These are phyloP conservation scores for Rutpela maculata DNA, from an alignment of 2,888 invertebrate genomes.

Conservation along the genomic window DNA sequence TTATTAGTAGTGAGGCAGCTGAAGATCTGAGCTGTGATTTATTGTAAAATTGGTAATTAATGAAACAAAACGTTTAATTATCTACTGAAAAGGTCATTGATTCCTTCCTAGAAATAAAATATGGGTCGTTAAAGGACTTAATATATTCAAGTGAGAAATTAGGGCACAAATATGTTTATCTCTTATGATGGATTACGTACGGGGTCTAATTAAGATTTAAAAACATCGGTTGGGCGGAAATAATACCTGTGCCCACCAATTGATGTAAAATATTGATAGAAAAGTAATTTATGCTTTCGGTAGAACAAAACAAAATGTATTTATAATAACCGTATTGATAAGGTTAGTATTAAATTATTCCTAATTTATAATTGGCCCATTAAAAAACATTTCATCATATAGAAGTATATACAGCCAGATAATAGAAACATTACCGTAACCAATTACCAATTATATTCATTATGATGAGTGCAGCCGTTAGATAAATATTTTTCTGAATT, in stretches of 20 bases:
- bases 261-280: constrained; percentile 50
- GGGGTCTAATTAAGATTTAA: constrained; percentile 55
- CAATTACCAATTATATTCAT: constrained; percentile 7
- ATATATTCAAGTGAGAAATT: constrained; percentile 47
- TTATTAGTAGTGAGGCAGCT: constrained; percentile 24
- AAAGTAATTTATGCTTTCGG: constrained; percentile 42
- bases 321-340: constrained; percentile 5
- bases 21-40: constrained; percentile 26
- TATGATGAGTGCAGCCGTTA: background rate
- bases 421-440: constrained; percentile 9
- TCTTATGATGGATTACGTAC: constrained; percentile 55
- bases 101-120: constrained; percentile 27
- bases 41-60: constrained; percentile 20
- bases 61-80: background rate
- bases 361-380: constrained; percentile 26
- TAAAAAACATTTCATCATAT: constrained; percentile 26
- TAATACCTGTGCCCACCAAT: constrained; percentile 59
- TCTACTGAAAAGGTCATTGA: constrained; percentile 12
- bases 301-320: constrained; percentile 38
- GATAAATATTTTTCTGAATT: background rate
- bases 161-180: constrained; percentile 52
- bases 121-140: constrained; percentile 31
- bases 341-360: constrained; percentile 4
- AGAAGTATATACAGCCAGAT: background rate
- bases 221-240: constrained; percentile 58